Evolutionary conservation across 1,140 invertebrate genomes (phyloP), one percentile per base, ranked within the genome.

Genomic region (Temnothorax nylanderi): DNA sequence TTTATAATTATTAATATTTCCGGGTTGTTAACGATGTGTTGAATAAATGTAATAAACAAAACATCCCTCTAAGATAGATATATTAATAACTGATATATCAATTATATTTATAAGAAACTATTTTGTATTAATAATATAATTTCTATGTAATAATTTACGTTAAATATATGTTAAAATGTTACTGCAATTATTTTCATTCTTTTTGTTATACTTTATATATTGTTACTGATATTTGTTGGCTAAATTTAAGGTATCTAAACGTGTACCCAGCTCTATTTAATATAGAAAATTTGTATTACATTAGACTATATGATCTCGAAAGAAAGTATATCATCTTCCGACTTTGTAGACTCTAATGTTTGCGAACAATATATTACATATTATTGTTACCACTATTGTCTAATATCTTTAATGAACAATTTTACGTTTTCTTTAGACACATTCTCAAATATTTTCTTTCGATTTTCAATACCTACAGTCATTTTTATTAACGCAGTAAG

Each of bases 1-100:
- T 74, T n/a, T 74, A 56, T 74, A 21, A 74, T 74, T 74, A n/a
- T 74, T 32, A 56, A 13, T 49, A 71, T 71, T 32, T 49, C 1
- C 5, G 6, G 6, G 7, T 47, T 51, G 44, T 71, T 71, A 49
- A 71, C 49, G 6, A 51, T 32, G 16, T 4, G 26, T 51, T 71
- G 7, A 8, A 51, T 32, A 71, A 49, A 71, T 51, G 0, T 49
- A 69, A 26, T 41, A 6, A 41, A 49, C 49, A 49, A 47, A 49
- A 18, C 1, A 32, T 34, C 47, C 1, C n/a, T 47, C 5, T 62
- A 16, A 62, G 11, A 47, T 69, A 21, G 1, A 10, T 49, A 49
- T 34, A 18, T 71, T 51, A 32, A 26, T 49, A 49, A 51, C 21
- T 69, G 11, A 69, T 44, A 41, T 7, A 41, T 47, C 10, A 49